phyloP scores from a whole-genome alignment of 2,888 invertebrate species.

The Pycnomerus fuliginosus region DNA sequence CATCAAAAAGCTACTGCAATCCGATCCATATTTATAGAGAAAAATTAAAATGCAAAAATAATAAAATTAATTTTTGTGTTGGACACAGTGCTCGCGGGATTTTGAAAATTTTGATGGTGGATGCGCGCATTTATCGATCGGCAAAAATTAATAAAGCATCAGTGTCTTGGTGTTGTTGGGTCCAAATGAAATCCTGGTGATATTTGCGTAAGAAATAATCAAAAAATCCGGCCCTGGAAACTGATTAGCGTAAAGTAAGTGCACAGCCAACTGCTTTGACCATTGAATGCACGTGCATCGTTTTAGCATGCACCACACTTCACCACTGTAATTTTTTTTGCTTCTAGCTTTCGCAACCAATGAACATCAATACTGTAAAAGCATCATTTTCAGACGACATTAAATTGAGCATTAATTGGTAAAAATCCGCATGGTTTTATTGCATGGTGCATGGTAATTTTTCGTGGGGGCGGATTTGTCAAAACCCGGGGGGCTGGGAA shows the following conservation, averaged over 20 bases:
- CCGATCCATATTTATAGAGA: too few relatives aligned
- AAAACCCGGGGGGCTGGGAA: slow-evolving; percentile 1
- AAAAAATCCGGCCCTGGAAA: too few relatives aligned
- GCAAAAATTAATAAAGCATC: slow-evolving; percentile 15
- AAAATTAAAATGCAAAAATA: too few relatives aligned
- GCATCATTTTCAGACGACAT: slow-evolving; percentile 55
- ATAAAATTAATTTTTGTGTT: too few relatives aligned
- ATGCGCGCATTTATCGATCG: slow-evolving; percentile 17
- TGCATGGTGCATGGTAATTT: slow-evolving; percentile 17
- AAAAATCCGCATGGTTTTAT: slow-evolving; percentile 28
- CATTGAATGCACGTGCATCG: too few relatives aligned
- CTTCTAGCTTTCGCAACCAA: slow-evolving; percentile 40
- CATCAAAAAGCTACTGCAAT: too few relatives aligned
- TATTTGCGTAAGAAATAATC: too few relatives aligned
- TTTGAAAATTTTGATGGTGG: background rate
- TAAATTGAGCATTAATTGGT: slow-evolving; percentile 55
- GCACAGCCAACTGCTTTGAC: too few relatives aligned
- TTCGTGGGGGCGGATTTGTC: slow-evolving; percentile 1
- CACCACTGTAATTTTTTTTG: slow-evolving; percentile 27
- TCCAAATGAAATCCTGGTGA: slow-evolving; percentile 16
- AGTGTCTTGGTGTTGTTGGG: slow-evolving; percentile 16
- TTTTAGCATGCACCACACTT: background rate
- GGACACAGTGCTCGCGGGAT: too few relatives aligned
- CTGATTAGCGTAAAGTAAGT: too few relatives aligned
- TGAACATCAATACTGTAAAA: slow-evolving; percentile 52